Conservation (phyloP, 1,140 invertebrate genomes). For the Wiebesia pumilae region DNA sequence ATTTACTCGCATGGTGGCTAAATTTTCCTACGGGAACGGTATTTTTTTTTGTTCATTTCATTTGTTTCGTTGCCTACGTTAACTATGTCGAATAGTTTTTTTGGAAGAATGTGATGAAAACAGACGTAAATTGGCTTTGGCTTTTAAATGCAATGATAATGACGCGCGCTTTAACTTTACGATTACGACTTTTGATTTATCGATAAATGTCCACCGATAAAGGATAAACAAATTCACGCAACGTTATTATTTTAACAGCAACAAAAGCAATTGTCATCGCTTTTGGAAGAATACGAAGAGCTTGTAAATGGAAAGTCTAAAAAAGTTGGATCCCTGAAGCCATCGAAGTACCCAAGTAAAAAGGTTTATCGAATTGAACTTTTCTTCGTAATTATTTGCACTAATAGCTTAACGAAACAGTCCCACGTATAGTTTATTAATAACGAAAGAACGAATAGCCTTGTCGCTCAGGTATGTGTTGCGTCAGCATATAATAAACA, state of each 20-base stretch:
- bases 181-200: not conserved
- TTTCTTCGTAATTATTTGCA: not conserved
- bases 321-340: slow-evolving; percentile 63
- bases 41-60: not conserved
- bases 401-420: not conserved
- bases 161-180: not conserved
- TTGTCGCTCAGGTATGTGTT: not conserved
- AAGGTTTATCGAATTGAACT: slow-evolving; percentile 28
- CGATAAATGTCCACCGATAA: too few relatives aligned
- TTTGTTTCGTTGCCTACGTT: not conserved
- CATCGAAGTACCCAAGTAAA: not conserved
- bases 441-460: not conserved
- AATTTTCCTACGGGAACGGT: not conserved
- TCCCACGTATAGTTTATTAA: not conserved
- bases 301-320: slow-evolving; percentile 68
- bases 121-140: not conserved
- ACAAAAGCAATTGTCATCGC: slow-evolving; percentile 75
- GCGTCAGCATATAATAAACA: not conserved
- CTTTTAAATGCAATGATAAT: not conserved
- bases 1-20: not conserved
- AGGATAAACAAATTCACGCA: not conserved
- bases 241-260: slow-evolving; percentile 55
- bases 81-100: not conserved
- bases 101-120: not conserved
- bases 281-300: slow-evolving; percentile 78